Base-by-base conservation (phyloP, 2,113 vertebrate species). In the Anas platyrhynchos region DNA sequence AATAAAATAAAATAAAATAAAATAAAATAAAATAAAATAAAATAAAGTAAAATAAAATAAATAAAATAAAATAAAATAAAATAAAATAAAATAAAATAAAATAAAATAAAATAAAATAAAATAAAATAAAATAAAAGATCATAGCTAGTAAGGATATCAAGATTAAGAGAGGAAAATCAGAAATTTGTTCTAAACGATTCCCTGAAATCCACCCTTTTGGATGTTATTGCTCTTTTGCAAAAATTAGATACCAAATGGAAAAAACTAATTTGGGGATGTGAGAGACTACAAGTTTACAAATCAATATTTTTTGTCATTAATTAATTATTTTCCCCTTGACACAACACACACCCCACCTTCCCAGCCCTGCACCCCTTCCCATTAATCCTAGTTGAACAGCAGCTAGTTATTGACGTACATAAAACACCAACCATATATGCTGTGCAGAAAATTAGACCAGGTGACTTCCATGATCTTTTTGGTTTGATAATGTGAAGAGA, bases 381-480 rank as follows among this genome's bases (percentile, higher is more conserved):
- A 12, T n/a, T 58, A 55, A 5, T 43, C 12, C 5, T 76, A 61
- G 61, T 48, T 73, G 44, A 79, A 76, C 7, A 44, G 13, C 8
- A 80, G 14, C 58, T 87, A 56, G 65, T 62, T 85, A 14, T 44
- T 44, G 44, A 44, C 17, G 44, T 44, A 44, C 44, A 44, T 44
- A 44, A 69, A 71, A 16, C 29, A 31, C 1, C 16, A 58, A 16
- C 23, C 12, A 6, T 5, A 34, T 29, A 4, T 18, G 2, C 9
- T 6, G 20, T 7, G n/a, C 9, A 58, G 43, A 78, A 75, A 83
- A 86, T 58, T 4, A 66, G 6, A 43, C 6, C 5, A 41, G 18
- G 41, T 65, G 0, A 41, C 4, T 74, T 50, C 18, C 0, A 0
- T 5, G 3, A 4, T 59, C 13, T 56, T 69, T 80, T 20, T 10